Percentiles rank a stretch among this genome's conserved stretches.
Conservation (phyloP, 2,888 invertebrate species). For the Lasioglossum marginatum region DNA sequence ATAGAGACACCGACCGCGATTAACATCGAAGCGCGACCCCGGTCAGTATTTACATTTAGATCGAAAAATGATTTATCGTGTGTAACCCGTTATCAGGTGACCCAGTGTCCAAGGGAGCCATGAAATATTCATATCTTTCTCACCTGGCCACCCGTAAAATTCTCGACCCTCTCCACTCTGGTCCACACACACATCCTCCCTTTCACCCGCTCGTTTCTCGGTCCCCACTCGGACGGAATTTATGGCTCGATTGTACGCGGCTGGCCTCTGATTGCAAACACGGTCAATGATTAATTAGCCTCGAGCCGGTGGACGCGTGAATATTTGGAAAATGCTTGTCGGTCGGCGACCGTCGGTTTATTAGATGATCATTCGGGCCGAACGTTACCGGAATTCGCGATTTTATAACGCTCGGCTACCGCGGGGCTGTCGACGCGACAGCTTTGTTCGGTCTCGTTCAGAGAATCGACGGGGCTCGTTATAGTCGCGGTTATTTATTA, state of each 20-base stretch:
- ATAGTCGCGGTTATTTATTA: not conserved
- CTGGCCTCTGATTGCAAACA: slow-evolving; percentile 32
- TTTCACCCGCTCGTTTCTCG: not conserved
- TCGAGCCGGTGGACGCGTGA: slow-evolving; percentile 17
- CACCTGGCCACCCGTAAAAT: slow-evolving; percentile 61
- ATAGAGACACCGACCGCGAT: slow-evolving; percentile 28
- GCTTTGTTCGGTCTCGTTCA: not conserved
- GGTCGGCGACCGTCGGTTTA: slow-evolving; percentile 4
- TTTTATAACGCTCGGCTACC: not conserved
- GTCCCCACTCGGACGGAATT: slow-evolving; percentile 25
- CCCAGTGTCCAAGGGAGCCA: slow-evolving; percentile 48
- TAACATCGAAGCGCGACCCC: slow-evolving; percentile 33
- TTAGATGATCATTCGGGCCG: slow-evolving; percentile 12
- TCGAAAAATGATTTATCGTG: slow-evolving; percentile 63
- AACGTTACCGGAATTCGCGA: not conserved
- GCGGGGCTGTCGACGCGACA: not conserved
- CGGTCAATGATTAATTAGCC: slow-evolving; percentile 46
- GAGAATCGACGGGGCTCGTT: not conserved
- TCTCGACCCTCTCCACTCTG: slow-evolving; percentile 23
- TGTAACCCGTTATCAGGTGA: slow-evolving; percentile 47
- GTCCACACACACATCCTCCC: not conserved
- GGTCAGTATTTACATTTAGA: slow-evolving; percentile 60
- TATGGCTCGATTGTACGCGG: slow-evolving; percentile 31
- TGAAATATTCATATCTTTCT: slow-evolving; percentile 64
- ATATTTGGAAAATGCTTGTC: slow-evolving; percentile 45